These are phyloP conservation scores for Pogonophryne albipinna DNA, from an alignment of 2,797 vertebrate genomes.

Conservation along the genomic window DNA sequence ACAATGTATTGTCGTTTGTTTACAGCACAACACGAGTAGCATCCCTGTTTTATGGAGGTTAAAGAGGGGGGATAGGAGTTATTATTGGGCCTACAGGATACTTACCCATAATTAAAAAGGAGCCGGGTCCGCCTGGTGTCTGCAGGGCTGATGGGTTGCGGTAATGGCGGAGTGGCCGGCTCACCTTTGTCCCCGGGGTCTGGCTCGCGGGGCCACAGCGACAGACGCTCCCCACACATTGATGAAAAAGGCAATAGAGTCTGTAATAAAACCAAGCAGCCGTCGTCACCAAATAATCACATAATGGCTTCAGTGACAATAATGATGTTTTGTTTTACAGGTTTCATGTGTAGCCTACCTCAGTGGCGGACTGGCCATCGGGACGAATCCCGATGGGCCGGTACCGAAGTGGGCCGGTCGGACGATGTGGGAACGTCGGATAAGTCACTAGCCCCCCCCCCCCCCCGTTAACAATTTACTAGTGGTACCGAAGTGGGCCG, in stretches of 20 bases:
- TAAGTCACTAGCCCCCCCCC: too few species aligned
- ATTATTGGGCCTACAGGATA: not conserved
- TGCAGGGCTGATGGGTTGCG: conserved; percentile 38
- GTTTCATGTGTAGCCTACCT: not conserved
- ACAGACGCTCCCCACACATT: conserved; percentile 51
- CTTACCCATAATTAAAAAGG: conserved; percentile 22
- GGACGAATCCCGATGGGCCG: too few species aligned
- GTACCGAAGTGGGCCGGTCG: too few species aligned
- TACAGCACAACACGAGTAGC: not conserved
- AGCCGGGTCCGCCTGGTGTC: not conserved
- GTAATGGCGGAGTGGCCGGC: conserved; percentile 68
- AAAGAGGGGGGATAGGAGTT: not conserved
- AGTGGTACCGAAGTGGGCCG: too few species aligned
- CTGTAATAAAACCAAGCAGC: conserved; percentile 43
- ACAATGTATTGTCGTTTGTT: not conserved
- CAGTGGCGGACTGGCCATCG: too few species aligned
- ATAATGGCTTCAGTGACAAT: conserved; percentile 6
- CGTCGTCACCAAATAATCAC: conserved; percentile 30
- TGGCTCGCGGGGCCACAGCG: conserved; percentile 38
- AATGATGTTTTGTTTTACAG: not conserved
- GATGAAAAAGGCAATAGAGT: conserved; percentile 55
- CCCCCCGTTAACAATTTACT: too few species aligned
- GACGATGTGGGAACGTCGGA: too few species aligned
- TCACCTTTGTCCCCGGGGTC: conserved; percentile 77
- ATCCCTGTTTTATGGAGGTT: not conserved